Percentiles rank a stretch among this genome's conserved stretches.
phyloP scores from a whole-genome alignment of 2,113 vertebrate species.

The Mustelus asterias region DNA sequence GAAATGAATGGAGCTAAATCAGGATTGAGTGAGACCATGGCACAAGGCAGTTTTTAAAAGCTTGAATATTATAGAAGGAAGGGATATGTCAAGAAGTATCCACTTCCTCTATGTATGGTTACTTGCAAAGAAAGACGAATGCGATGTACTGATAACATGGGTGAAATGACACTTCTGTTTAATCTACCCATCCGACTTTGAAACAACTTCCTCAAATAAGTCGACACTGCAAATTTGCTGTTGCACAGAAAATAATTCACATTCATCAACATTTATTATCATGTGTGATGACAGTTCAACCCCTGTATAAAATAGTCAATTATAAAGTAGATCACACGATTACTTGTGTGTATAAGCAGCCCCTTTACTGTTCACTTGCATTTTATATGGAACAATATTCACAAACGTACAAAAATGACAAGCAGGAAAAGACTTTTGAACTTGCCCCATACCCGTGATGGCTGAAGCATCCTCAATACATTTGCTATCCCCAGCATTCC shows the following conservation, averaged over 20 bases:
- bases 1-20: no score
- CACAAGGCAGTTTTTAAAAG: not conserved
- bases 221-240: not conserved
- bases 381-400: not conserved
- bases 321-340: not conserved
- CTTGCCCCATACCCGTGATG: not conserved
- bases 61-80: not conserved
- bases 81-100: not conserved
- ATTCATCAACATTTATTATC: not conserved
- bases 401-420: not conserved
- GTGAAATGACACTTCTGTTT: not conserved
- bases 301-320: not conserved
- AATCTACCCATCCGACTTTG: not conserved
- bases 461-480: not conserved
- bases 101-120: not conserved
- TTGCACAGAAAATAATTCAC: not conserved
- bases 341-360: not conserved
- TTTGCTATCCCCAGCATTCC: not conserved
- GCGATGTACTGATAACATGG: not conserved
- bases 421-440: not conserved
- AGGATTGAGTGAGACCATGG: not conserved
- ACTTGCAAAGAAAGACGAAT: not conserved
- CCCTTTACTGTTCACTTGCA: not conserved
- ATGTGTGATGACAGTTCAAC: not conserved
- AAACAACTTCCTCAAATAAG: not conserved